Evolutionary conservation across 2,797 vertebrate genomes (phyloP), one percentile per base, ranked within the genome.

Genomic region (Gambusia yucatana): DNA sequence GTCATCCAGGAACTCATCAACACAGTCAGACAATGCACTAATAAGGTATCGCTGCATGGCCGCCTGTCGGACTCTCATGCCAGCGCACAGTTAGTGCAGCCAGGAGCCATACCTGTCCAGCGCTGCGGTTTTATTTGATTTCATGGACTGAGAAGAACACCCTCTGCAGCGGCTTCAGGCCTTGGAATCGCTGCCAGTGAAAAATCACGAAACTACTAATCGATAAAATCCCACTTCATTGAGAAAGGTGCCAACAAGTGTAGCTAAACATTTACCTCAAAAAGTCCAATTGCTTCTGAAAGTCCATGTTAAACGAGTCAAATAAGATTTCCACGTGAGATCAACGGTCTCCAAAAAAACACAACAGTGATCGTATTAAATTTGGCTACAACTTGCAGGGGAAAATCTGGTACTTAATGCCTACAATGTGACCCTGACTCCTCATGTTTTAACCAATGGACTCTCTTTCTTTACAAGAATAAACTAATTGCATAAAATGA

Each of bases 1-100:
- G 98, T 99, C 91, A 99, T 99, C 94, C 98, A 99, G 96, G 98
- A 99, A 94, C 95, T 99, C 90, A 98, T 99, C 95, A 98, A 96
- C 95, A 99, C 98, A 84, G 97, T 99, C 94, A 97, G 97, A 89
- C 98, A 98, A 95, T 98, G 97, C 94, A 98, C 97, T 93, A 95
- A 93, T 87, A 98, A 98, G 98, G 98, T 98, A 98, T 92, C 92
- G 52, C 88, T 81, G 87, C 93, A 91, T 86, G 90, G 87, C 75
- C 78, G 69, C 82, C 81, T 83, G 87, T 79, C 81, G 41, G 65
- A 77, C 83, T 75, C 82, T 80, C 77, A 77, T 74, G 77, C 71
- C 41, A 43, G 22, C 71, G 77, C 84, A 87, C 43, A 77, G 69
- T 55, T 39, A 48, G 67, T 72, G 75, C 85, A 72, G 84, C 89